Base-by-base conservation (phyloP, 1,140 invertebrate species). In the Drosophila virilis region DNA sequence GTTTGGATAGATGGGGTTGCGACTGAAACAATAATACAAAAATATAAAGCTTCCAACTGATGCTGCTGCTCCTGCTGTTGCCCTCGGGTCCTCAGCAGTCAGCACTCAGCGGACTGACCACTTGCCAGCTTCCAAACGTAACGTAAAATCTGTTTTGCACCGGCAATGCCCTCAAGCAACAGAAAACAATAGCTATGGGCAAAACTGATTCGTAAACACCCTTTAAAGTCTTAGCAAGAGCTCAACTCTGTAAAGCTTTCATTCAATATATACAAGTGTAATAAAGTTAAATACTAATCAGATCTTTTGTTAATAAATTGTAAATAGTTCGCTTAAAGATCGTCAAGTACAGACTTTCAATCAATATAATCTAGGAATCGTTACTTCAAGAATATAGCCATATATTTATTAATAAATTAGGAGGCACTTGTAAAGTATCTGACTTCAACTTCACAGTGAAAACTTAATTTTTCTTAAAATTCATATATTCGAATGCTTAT, bases 21-120 rank as follows among this genome's bases (percentile, higher is more conserved):
- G 58, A 69, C 57, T 67, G 69, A 77, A 79, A 78, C 77, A 78
- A 78, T 78, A 78, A 77, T 77, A 78, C 64, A 58, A 71, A 76
- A 77, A 78, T 73, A 78, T 73, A 78, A 73, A 78, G 76, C 76
- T 72, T 46, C 32, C 65, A 74, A 74, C 72, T 54, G 60, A 52
- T 64, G 22, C 58, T 62, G 12, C 15, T 71, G 35, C 43, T 62
- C 51, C 46, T 15, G 35, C 50, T 42, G 55, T 12, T 69, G 37
- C 52, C 74, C 69, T 58, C 57, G 51, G 74, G 58, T 57, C 35
- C 13, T 57, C 43, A 51, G 67, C 43, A 52, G 33, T 59, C 61
- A 37, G 67, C 43, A 52, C 38, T 59, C 61, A 37, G 48, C 50
- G 61, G 51, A 79, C 68, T 79, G 77, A 79, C 77, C 77, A 77